These are phyloP conservation scores for Sialis lutaria DNA, from an alignment of 2,888 invertebrate species.

Conservation along the genomic window DNA sequence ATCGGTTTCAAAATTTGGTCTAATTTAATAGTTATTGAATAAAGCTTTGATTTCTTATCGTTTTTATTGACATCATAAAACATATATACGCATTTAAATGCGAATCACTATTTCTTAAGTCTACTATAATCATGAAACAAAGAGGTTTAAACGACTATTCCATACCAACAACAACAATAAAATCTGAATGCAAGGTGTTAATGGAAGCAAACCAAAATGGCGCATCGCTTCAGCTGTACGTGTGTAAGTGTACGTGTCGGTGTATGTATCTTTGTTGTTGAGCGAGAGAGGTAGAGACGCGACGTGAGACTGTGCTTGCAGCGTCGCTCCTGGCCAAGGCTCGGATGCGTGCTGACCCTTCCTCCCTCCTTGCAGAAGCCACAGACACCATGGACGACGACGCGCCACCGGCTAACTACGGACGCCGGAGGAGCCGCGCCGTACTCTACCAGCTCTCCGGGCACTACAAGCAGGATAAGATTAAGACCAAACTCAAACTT, in stretches of 20 bases:
- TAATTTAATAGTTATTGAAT: too few relatives aligned
- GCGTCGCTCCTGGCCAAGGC: conserved; percentile 57
- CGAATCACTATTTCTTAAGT: too few relatives aligned
- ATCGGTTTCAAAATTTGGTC: too few relatives aligned
- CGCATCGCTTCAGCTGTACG: not conserved
- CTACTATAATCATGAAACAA: too few relatives aligned
- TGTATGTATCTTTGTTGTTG: not conserved
- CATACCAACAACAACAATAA: too few relatives aligned
- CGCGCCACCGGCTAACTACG: conserved; percentile 70
- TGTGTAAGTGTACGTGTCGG: not conserved
- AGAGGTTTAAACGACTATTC: too few relatives aligned
- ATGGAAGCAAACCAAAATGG: too few relatives aligned
- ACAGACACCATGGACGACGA: conserved; percentile 64
- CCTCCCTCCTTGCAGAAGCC: conserved; percentile 62
- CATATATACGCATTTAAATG: too few relatives aligned
- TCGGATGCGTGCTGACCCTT: conserved; percentile 63
- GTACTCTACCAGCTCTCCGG: conserved; percentile 94
- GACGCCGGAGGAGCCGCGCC: conserved; percentile 79
- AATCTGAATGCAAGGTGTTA: too few relatives aligned
- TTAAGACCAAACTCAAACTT: conserved; percentile 83
- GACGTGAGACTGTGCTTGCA: conserved; percentile 26
- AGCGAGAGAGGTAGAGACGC: not conserved
- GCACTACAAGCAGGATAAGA: conserved; percentile 88
- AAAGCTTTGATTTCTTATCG: too few relatives aligned
- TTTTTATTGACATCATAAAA: too few relatives aligned